Base-by-base conservation (phyloP, 1,140 invertebrate genomes). In the Aphelenchoides fujianensis region DNA sequence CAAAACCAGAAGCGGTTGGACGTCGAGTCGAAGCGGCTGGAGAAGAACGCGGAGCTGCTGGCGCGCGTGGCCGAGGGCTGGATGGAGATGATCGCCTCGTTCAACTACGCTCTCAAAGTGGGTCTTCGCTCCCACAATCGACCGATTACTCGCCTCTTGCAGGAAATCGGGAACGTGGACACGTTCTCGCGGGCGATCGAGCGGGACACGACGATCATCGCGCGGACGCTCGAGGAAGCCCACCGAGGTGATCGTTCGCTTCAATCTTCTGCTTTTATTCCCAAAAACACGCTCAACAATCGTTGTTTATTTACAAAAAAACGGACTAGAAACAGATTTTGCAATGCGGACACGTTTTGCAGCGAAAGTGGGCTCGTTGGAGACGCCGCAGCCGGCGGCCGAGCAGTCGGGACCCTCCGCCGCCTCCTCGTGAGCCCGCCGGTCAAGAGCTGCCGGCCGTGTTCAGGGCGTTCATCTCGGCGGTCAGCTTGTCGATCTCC, bases 111-210 rank as follows among this genome's bases (percentile, higher is more conserved):
- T 1, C 53, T 72, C n/a, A 72, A 72, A 19, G 70, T 72, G 2
- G 5, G 55, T 7, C 16, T 75, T 74, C 52, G 73, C 71, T 72
- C 74, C 74, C n/a, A n/a, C n/a, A n/a, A n/a, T n/a, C n/a, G n/a
- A n/a, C n/a, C n/a, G n/a, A n/a, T n/a, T n/a, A n/a, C n/a, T n/a
- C 28, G 57, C 41, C 27, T 71, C 30, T 57, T 82, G 74, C 62
- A 88, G 88, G 95, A 98, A 88, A 90, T 99, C 57, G 96, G 96
- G 12, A 95, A 99, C 89, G 94, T 96, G 5, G 94, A 98, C 85
- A 97, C 96, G 86, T 99, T 95, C 95, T 92, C 95, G 0, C 89
- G 91, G 75, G 95, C 91, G 74, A 98, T 99, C 77, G 95, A 98
- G 86, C 90, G 90, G 59, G 96, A 99, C 85, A 95, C 98, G 90